phyloP scores from a whole-genome alignment of 2,888 invertebrate species.

The Orchesella flavescens region DNA sequence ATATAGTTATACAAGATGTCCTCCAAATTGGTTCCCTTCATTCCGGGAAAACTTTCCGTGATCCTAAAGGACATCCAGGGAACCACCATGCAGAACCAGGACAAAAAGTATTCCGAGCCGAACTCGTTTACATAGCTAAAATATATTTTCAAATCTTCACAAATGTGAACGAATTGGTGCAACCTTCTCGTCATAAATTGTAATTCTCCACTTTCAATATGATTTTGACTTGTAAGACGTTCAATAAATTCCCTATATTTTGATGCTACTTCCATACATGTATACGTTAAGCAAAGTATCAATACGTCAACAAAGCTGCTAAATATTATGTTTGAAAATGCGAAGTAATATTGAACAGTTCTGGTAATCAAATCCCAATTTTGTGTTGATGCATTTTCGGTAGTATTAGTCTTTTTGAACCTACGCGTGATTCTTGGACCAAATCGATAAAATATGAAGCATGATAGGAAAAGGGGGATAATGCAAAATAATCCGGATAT shows the following conservation, averaged over 20 bases:
- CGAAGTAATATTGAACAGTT: too few species aligned
- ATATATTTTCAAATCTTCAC: neutral
- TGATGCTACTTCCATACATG: too few species aligned
- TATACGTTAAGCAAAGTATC: neutral
- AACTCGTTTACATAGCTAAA: slow-evolving; percentile 22
- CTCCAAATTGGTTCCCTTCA: neutral
- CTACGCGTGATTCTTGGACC: neutral
- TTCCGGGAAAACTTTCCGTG: neutral
- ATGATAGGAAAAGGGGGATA: neutral
- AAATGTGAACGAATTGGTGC: neutral
- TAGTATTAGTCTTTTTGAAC: too few species aligned
- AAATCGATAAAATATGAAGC: neutral
- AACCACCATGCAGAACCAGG: too few species aligned
- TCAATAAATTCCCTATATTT: neutral
- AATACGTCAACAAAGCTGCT: neutral
- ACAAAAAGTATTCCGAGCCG: neutral
- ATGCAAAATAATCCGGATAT: neutral
- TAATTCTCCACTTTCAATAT: too few species aligned
- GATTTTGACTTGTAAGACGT: neutral
- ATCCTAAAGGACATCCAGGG: neutral
- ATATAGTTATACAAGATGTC: neutral
- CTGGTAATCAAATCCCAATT: too few species aligned
- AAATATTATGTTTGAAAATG: too few species aligned
- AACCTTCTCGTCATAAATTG: neutral
- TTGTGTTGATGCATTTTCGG: too few species aligned